These are phyloP conservation scores for Numenius phaeopus DNA, from an alignment of 2,797 vertebrate species.

Conservation along the genomic window DNA sequence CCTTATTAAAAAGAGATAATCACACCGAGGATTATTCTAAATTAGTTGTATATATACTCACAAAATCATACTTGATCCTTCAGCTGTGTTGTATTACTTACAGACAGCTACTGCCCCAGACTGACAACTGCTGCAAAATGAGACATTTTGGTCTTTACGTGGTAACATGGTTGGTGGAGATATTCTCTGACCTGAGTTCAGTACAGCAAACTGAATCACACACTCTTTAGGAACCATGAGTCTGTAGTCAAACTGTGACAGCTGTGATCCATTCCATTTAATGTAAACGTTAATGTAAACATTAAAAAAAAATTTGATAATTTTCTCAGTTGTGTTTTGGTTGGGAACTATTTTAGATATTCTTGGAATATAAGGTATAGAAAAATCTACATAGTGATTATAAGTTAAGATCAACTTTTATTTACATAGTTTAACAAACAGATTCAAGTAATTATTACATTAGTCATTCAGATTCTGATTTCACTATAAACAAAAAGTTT, in stretches of 20 bases:
- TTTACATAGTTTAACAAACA: not conserved
- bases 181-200: not conserved
- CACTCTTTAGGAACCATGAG: not conserved
- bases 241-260: not conserved
- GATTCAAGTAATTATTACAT: not conserved
- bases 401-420: slow-evolving; percentile 10
- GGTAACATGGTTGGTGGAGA: not conserved
- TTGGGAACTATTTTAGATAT: not conserved
- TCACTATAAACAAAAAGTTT: not conserved
- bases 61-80: not conserved
- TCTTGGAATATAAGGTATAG: not conserved
- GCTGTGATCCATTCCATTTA: not conserved
- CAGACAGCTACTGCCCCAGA: not conserved
- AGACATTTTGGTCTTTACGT: not conserved
- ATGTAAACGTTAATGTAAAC: not conserved
- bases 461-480: not conserved
- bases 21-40: not conserved
- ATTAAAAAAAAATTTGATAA: not conserved
- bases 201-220: not conserved
- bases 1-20: not conserved
- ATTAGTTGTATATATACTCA: not conserved
- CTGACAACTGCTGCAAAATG: not conserved
- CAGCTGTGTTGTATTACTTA: not conserved
- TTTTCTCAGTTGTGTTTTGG: not conserved
- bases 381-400: not conserved